phyloP scores from a whole-genome alignment of 2,888 invertebrate genomes.

The Campoplex nolae region DNA sequence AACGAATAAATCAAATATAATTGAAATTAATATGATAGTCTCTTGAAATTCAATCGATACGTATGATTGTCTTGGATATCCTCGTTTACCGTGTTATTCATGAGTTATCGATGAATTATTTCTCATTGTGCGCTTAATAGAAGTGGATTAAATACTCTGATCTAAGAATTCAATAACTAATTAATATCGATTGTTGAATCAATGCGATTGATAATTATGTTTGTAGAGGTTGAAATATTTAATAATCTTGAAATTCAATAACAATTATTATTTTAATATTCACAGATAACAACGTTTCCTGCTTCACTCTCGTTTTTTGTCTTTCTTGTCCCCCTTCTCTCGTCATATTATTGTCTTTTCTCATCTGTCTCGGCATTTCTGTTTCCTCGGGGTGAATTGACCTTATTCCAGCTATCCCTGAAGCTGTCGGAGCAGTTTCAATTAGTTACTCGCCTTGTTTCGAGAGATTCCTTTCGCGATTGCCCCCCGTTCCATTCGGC shows the following conservation, averaged over 20 bases:
- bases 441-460: slow-evolving; percentile 67
- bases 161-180: background rate
- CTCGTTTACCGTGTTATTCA: background rate
- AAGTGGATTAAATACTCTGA: background rate
- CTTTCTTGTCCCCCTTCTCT: slow-evolving; percentile 9
- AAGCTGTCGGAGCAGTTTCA: slow-evolving; percentile 62
- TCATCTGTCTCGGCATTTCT: slow-evolving; percentile 26
- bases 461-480: slow-evolving; percentile 60
- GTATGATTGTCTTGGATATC: background rate
- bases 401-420: slow-evolving; percentile 57
- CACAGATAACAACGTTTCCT: background rate
- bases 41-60: background rate
- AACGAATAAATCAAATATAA: background rate
- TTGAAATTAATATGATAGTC: background rate
- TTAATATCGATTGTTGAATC: background rate
- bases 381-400: slow-evolving; percentile 50
- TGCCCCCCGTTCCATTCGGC: slow-evolving; percentile 53
- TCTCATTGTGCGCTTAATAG: background rate
- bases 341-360: slow-evolving; percentile 27
- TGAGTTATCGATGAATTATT: background rate
- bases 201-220: background rate
- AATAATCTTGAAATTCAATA: background rate
- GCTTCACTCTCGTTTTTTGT: background rate
- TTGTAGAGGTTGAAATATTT: background rate
- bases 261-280: background rate